A percentile compares a stretch with the other conserved stretches of the same genome.
Evolutionary conservation across 2,113 vertebrate species (phyloP).

Genomic region (Poecile atricapillus): DNA sequence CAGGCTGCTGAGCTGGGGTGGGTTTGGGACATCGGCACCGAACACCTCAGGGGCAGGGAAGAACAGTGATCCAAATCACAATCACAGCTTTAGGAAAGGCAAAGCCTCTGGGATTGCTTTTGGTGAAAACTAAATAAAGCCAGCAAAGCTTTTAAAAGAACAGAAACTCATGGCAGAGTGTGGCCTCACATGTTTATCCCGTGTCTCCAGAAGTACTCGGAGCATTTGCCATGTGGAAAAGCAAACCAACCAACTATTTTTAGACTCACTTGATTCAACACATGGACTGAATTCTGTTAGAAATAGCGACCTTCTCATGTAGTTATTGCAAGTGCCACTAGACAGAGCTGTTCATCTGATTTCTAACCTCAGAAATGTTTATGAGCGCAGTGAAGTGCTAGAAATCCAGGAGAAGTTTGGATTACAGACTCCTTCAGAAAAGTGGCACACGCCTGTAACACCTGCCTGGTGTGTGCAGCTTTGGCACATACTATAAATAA

Average conservation of each 20-base stretch:
- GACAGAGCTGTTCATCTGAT: constrained; percentile 71
- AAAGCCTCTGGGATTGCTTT: not conserved
- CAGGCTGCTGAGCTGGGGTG: not conserved
- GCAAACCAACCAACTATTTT: not conserved
- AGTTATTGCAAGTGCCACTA: constrained; percentile 68
- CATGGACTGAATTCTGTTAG: not conserved
- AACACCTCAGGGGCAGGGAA: not conserved
- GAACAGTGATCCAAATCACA: not conserved
- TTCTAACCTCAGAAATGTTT: constrained; percentile 26
- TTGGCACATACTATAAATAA: not conserved
- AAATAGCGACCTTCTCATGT: constrained; percentile 16
- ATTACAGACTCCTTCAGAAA: not conserved
- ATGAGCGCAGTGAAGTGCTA: not conserved
- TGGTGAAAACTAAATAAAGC: not conserved
- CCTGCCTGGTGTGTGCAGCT: not conserved
- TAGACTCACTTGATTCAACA: constrained; percentile 26
- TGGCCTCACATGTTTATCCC: not conserved
- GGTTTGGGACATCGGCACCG: not conserved
- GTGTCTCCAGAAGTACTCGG: not conserved
- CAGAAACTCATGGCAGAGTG: not conserved
- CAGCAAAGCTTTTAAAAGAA: not conserved
- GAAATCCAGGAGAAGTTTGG: not conserved
- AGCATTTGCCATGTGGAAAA: not conserved
- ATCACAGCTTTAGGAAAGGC: not conserved
- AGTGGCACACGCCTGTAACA: not conserved